These are phyloP conservation scores for Neomorphus geoffroyi DNA, from an alignment of 2,797 vertebrate species.

Conservation along the genomic window DNA sequence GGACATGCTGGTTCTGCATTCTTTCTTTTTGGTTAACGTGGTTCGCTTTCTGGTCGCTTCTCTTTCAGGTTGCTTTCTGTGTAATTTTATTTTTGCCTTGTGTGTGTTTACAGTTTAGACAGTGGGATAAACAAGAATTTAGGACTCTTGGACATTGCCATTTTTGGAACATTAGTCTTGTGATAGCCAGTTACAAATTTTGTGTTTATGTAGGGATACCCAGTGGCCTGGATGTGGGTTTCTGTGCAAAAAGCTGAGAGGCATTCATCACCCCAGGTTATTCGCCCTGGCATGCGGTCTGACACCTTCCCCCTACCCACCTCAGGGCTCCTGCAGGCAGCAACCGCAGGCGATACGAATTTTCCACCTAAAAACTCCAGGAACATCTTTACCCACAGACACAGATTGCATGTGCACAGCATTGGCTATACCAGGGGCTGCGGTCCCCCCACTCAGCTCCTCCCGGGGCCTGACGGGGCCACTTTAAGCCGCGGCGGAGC, in stretches of 20 bases:
- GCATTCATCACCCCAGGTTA: not conserved
- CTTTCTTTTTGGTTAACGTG: not conserved
- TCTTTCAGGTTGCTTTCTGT: not conserved
- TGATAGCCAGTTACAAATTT: not conserved
- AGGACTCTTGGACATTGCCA: not conserved
- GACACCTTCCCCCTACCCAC: not conserved
- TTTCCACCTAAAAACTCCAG: not conserved
- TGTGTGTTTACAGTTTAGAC: not conserved
- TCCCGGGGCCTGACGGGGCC: too few relatives aligned
- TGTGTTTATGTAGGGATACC: too few relatives aligned
- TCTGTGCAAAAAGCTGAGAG: not conserved
- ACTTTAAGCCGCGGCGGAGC: too few relatives aligned
- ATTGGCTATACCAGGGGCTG: not conserved
- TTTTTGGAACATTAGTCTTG: not conserved
- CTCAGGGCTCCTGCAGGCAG: not conserved
- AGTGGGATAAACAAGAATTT: not conserved
- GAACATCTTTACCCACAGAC: not conserved
- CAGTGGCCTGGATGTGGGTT: too few relatives aligned
- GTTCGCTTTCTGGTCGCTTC: too few relatives aligned
- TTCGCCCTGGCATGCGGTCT: not conserved
- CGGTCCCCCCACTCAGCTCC: too few relatives aligned
- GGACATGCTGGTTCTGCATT: constrained; percentile 29
- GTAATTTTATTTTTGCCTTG: not conserved
- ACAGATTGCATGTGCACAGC: rapidly evolving
- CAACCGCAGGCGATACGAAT: not conserved